phyloP scores from a whole-genome alignment of 1,140 invertebrate species.

The Apocrypta bakeri region DNA sequence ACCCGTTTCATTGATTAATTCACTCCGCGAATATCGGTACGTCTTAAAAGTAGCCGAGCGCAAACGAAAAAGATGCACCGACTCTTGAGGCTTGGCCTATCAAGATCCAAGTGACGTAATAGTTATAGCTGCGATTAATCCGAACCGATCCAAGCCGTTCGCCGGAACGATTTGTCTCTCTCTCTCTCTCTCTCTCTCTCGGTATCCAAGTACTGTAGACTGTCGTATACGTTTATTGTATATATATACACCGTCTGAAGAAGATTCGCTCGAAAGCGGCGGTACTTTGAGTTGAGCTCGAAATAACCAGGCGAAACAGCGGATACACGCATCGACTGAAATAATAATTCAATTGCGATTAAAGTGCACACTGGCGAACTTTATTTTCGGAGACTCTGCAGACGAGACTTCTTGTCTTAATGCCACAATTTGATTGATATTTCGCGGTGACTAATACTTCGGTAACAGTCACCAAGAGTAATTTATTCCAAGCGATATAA shows the following conservation, averaged over 20 bases:
- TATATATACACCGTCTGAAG: background rate
- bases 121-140: conserved; percentile 40
- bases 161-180: conserved; percentile 8
- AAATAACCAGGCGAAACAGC: conserved; percentile 44
- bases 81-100: background rate
- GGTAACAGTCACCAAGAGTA: background rate
- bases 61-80: background rate
- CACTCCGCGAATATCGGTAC: background rate
- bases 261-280: background rate
- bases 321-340: conserved; percentile 53
- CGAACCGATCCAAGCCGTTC: background rate
- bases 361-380: conserved; percentile 29
- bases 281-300: conserved; percentile 18
- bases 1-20: background rate
- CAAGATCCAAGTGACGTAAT: conserved; percentile 24
- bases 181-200: background rate
- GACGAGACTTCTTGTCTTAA: background rate
- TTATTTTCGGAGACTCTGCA: conserved; percentile 24
- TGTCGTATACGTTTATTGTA: background rate
- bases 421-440: background rate
- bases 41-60: background rate
- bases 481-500: background rate
- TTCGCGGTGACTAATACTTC: background rate
- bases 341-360: conserved; percentile 62
- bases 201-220: background rate